These are phyloP conservation scores for Scartelaos histophorus DNA, from an alignment of 2,113 vertebrate species.

Conservation along the genomic window DNA sequence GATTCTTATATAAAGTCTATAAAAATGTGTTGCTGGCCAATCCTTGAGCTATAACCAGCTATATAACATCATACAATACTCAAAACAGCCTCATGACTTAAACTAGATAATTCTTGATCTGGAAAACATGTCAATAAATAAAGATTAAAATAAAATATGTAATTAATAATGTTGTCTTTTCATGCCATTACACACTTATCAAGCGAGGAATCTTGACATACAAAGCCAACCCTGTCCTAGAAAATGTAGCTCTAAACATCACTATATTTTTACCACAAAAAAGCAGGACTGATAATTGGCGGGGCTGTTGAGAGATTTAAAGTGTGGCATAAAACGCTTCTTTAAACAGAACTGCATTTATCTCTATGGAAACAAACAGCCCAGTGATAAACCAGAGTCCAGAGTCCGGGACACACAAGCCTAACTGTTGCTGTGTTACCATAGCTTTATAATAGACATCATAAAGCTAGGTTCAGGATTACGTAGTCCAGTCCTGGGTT, in stretches of 20 bases:
- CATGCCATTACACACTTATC: neutral
- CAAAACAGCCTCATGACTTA: neutral
- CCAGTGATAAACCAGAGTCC: slow-evolving; percentile 59
- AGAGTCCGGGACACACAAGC: slow-evolving; percentile 66
- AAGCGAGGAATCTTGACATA: neutral
- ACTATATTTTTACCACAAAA: slow-evolving; percentile 18
- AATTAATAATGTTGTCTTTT: neutral
- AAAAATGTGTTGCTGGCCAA: neutral
- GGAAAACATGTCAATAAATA: neutral
- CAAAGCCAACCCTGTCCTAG: neutral
- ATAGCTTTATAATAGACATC: slow-evolving; percentile 38
- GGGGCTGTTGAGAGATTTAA: slow-evolving; percentile 34
- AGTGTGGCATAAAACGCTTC: slow-evolving; percentile 17
- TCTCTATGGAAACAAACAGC: slow-evolving; percentile 66
- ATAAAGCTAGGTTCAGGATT: slow-evolving; percentile 48
- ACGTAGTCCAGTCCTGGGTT: slow-evolving; percentile 68
- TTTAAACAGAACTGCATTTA: slow-evolving; percentile 47
- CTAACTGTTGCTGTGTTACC: slow-evolving; percentile 15
- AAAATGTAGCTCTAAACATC: slow-evolving; percentile 6
- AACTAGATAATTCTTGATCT: neutral
- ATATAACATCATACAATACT: neutral
- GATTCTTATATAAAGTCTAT: neutral
- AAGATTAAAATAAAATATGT: neutral
- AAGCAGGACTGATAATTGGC: slow-evolving; percentile 25
- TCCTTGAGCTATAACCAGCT: neutral